phyloP scores from a whole-genome alignment of 2,888 invertebrate species.

The Dendrolimus pini region DNA sequence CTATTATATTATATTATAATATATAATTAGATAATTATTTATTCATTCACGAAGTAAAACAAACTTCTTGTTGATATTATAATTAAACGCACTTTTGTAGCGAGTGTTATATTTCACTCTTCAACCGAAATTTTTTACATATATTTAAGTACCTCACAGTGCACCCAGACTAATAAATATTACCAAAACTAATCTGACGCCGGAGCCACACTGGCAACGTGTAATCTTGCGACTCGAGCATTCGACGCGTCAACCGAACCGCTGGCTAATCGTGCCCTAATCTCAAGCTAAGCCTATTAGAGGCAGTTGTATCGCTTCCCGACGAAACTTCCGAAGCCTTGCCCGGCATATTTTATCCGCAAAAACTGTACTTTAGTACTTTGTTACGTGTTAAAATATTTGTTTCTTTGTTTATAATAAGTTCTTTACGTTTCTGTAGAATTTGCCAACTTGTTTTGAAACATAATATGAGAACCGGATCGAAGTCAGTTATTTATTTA shows the following conservation, averaged over 20 bases:
- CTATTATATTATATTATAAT: too few species aligned
- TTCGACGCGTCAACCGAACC: slow-evolving; percentile 54
- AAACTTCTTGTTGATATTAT: background rate
- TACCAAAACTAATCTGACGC: slow-evolving; percentile 48
- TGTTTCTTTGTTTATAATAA: too few species aligned
- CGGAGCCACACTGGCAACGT: slow-evolving; percentile 48
- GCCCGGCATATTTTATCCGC: slow-evolving; percentile 63
- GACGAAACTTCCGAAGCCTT: slow-evolving; percentile 74
- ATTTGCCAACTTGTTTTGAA: too few species aligned
- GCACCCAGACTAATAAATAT: background rate
- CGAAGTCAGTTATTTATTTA: too few species aligned
- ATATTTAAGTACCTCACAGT: too few species aligned
- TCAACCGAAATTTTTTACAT: background rate
- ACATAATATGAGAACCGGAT: too few species aligned
- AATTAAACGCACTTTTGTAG: too few species aligned
- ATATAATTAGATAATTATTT: too few species aligned
- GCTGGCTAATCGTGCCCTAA: slow-evolving; percentile 70
- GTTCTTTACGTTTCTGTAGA: too few species aligned
- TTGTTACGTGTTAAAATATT: too few species aligned
- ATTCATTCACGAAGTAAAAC: too few species aligned
- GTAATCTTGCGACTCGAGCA: slow-evolving; percentile 61
- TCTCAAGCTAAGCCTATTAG: slow-evolving; percentile 73
- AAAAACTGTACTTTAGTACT: slow-evolving; percentile 27
- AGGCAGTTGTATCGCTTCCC: slow-evolving; percentile 72
- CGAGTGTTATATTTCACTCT: too few species aligned